These are phyloP conservation scores for Dysidea cf. avara DNA, from an alignment of 37 sponge, comb jelly and placozoan species.

Conservation along the genomic window DNA sequence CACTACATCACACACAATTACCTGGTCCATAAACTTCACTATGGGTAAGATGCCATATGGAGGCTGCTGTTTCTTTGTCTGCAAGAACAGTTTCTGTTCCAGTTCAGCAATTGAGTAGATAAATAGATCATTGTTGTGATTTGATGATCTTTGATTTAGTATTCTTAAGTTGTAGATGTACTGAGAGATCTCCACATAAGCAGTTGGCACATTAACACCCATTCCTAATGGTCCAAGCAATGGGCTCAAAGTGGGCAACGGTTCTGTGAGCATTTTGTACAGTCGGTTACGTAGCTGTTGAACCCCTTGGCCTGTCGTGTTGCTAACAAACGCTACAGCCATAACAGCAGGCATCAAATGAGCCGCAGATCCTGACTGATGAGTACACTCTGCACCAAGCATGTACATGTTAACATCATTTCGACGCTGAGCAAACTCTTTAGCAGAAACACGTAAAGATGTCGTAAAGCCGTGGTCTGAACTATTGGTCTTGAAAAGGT, in stretches of 20 bases:
- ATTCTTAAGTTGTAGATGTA: conserved; percentile 32
- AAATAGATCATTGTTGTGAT: conserved; percentile 33
- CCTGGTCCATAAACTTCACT: conserved; percentile 59
- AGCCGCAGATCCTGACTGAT: background rate
- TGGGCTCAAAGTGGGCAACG: background rate
- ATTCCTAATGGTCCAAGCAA: conserved; percentile 12
- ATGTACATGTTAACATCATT: conserved; percentile 24
- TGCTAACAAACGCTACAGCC: conserved; percentile 51
- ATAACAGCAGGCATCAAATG: conserved; percentile 31
- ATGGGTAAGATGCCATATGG: conserved; percentile 23
- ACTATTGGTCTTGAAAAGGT: background rate
- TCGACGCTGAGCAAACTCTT: background rate
- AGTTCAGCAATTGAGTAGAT: conserved; percentile 34
- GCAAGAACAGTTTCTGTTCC: conserved; percentile 13
- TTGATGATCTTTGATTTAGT: background rate
- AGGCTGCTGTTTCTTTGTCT: background rate
- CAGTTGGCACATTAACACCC: conserved; percentile 30
- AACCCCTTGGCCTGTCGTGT: conserved; percentile 32
- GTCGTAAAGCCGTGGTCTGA: conserved; percentile 9
- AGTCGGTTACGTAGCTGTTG: conserved; percentile 32
- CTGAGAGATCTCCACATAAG: conserved; percentile 28
- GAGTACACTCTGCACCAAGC: conserved; percentile 3
- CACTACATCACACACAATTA: background rate
- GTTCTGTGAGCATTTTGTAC: conserved; percentile 4
- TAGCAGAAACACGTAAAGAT: background rate